Base-by-base conservation (phyloP, 2,888 invertebrate genomes). In the Ochropleura plecta region DNA sequence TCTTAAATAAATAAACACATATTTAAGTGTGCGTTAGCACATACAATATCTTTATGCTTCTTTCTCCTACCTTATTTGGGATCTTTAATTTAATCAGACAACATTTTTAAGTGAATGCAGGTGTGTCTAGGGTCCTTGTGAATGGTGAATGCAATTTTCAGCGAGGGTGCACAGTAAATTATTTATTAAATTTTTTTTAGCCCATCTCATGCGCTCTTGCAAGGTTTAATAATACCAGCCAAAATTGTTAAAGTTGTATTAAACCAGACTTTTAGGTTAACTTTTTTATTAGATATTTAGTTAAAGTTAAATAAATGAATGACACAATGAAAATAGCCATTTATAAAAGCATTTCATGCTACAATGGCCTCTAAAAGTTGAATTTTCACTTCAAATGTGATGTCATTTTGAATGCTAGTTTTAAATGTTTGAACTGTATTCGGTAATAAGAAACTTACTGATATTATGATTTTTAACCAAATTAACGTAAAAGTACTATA, bases 151-250 rank as follows among this genome's bases (percentile, higher is more conserved):
- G 30, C 30, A 3, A 30, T 3, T 30, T 30, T 3, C n/a, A 62
- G 62, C 6, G 7, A 12, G 12, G 44, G 44, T 12, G 6, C 42
- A 62, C n/a, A 62, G 60, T n/a, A 60, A n/a, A 60, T 60, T 18
- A 62, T 49, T 16, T 46, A n/a, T n/a, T 59, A 44, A 59, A 9
- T 46, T 53, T 5, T 44, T 53, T 53, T 16, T 0, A 67, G 40
- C 51, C 67, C 60, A 78, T 55, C 16, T 44, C 30, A 76, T 62
- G 78, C 78, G 40, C 55, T 62, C 53, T 12, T 16, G 20, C 0
- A 30, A 60, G 48, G 1, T 49, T 42, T 14, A 62, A 62, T 53
- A 7, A 8, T 42, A 48, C 10, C 3, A 49, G 1, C 7, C 12
- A 40, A 51, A n/a, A 67, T 51, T 60, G 0, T 14, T 51, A 46